These are phyloP conservation scores for Abrostola tripartita DNA, from an alignment of 2,888 invertebrate species.

Conservation along the genomic window DNA sequence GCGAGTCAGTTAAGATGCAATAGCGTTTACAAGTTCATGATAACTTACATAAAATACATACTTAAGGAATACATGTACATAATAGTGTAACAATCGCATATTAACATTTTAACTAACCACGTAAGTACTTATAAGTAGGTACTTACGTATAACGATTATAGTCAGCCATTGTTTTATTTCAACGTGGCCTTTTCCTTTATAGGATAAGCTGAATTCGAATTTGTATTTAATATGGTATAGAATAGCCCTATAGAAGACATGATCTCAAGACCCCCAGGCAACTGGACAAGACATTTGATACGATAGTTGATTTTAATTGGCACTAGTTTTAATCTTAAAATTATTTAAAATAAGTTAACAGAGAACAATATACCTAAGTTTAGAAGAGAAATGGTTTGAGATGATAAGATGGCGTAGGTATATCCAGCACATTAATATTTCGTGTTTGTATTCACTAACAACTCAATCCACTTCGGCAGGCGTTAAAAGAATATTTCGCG, in stretches of 20 bases:
- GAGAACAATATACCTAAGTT: too few relatives aligned
- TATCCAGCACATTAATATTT: too few relatives aligned
- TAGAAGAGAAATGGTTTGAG: too few relatives aligned
- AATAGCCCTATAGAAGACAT: background rate
- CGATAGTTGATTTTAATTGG: background rate
- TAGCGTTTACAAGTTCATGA: conserved; percentile 25
- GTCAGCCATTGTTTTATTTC: conserved; percentile 30
- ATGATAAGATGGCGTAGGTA: too few relatives aligned
- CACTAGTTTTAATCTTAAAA: too few relatives aligned
- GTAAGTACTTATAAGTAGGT: conserved; percentile 16
- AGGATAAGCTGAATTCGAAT: conserved; percentile 3
- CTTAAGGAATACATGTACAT: background rate
- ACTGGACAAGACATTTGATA: background rate
- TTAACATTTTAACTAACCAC: conserved; percentile 40
- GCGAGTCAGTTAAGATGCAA: conserved; percentile 13
- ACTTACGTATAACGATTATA: conserved; percentile 22
- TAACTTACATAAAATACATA: conserved; percentile 4
- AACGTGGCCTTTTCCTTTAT: conserved; percentile 15
- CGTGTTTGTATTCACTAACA: too few relatives aligned
- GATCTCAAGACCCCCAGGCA: background rate
- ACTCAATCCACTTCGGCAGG: too few relatives aligned
- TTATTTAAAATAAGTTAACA: too few relatives aligned
- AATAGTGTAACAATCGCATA: conserved; percentile 44
- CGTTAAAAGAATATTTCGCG: too few relatives aligned
- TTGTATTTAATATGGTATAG: conserved; percentile 1